Evolutionary conservation across 1,140 invertebrate genomes (phyloP).

Genomic region (Muscidifurax raptorellus): DNA sequence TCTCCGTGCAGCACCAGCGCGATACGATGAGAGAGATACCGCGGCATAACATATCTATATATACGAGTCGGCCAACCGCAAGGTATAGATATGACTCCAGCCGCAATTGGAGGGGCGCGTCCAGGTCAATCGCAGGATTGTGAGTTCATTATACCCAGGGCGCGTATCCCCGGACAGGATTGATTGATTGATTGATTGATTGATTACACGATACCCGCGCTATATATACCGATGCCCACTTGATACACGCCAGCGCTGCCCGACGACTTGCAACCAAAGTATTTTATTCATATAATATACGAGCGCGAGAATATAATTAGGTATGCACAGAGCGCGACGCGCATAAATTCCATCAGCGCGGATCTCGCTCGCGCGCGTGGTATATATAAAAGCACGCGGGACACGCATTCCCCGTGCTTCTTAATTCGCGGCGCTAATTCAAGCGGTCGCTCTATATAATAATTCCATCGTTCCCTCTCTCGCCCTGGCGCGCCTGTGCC

Average conservation of each 20-base stretch:
- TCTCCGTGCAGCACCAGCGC: no score
- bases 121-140: not conserved
- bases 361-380: not conserved
- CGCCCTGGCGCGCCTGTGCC: not conserved
- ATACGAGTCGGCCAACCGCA: not conserved
- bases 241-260: no score
- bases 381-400: no score
- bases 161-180: not conserved
- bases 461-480: not conserved
- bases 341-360: not conserved
- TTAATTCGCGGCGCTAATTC: no score
- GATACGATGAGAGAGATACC: no score
- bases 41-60: no score
- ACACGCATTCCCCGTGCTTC: no score
- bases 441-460: no score
- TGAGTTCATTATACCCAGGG: constrained; percentile 4
- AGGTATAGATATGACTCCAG: not conserved
- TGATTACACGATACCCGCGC: constrained; percentile 20
- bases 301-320: constrained; percentile 12
- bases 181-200: constrained; percentile 40
- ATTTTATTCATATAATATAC: no score
- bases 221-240: no score
- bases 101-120: not conserved
- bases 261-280: no score
- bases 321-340: not conserved